Conservation (phyloP, 2,797 vertebrate species). For the Erpetoichthys calabaricus region DNA sequence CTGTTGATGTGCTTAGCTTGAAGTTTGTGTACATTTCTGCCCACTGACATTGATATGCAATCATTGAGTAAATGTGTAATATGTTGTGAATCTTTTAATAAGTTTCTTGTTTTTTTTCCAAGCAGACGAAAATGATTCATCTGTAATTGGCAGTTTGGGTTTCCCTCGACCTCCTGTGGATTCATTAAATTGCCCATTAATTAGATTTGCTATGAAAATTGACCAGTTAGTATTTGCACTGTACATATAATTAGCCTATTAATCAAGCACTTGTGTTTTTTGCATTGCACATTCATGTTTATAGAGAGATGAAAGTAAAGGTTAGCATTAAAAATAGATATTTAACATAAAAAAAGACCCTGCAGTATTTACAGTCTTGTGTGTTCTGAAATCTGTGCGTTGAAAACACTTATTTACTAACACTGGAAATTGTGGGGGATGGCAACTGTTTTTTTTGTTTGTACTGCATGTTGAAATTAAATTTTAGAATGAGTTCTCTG, state of each 20-base stretch:
- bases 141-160: conserved; percentile 54
- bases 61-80: conserved; percentile 52
- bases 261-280: conserved; percentile 31
- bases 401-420: too few species aligned
- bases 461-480: too few species aligned
- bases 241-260: conserved; percentile 28
- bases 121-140: conserved; percentile 38
- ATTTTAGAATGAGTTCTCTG: too few species aligned
- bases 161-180: conserved; percentile 37
- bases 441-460: too few species aligned
- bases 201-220: conserved; percentile 28
- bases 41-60: conserved; percentile 44
- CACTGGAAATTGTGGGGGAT: too few species aligned
- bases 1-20: too few species aligned
- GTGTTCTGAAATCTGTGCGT: too few species aligned
- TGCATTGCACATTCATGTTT: conserved; percentile 19
- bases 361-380: too few species aligned
- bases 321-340: conserved; percentile 10
- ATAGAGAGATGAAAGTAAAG: conserved; percentile 29
- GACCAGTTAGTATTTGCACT: conserved; percentile 25
- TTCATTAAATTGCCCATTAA: conserved; percentile 43
- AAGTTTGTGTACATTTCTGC: conserved; percentile 46
- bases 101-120: conserved; percentile 31
- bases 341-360: too few species aligned
- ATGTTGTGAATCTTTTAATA: conserved; percentile 54